Conservation (phyloP, 2,888 invertebrate species). For the Tanaodytes sp. region DNA sequence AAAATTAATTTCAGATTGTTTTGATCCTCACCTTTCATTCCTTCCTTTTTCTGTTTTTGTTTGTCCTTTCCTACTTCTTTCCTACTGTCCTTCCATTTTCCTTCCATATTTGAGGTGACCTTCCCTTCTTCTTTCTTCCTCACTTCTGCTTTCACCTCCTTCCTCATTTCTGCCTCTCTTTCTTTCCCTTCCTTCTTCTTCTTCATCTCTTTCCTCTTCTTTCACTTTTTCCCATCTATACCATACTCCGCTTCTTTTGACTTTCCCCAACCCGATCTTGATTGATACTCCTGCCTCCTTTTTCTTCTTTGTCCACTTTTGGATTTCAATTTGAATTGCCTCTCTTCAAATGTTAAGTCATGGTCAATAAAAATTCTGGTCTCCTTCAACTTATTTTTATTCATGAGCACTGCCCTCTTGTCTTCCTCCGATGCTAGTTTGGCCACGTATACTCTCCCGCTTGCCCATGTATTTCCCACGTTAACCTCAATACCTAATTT, state of each 20-base stretch:
- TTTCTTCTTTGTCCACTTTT: constrained; percentile 5
- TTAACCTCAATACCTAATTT: not conserved
- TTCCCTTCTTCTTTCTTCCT: not conserved
- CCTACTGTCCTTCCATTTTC: not conserved
- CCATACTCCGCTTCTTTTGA: not conserved
- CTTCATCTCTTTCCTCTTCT: not conserved
- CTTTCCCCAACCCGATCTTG: constrained; percentile 9
- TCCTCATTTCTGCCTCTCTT: no score
- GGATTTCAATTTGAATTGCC: constrained; percentile 4
- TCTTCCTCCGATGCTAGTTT: constrained; percentile 1
- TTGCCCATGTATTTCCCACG: not conserved
- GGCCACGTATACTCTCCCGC: constrained; percentile 5
- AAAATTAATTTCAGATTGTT: constrained; percentile 6
- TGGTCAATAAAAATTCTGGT: not conserved
- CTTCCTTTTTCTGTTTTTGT: not conserved
- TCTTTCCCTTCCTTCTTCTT: not conserved
- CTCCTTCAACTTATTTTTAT: not conserved
- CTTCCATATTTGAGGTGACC: no score
- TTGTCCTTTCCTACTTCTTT: not conserved
- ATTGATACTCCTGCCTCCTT: not conserved
- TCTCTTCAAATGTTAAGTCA: constrained; percentile 1
- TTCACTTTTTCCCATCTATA: not conserved
- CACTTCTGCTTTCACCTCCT: not conserved
- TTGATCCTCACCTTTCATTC: not conserved
- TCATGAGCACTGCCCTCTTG: constrained; percentile 16